These are phyloP conservation scores for Emmelina monodactyla DNA, from an alignment of 2,888 invertebrate genomes.

Conservation along the genomic window DNA sequence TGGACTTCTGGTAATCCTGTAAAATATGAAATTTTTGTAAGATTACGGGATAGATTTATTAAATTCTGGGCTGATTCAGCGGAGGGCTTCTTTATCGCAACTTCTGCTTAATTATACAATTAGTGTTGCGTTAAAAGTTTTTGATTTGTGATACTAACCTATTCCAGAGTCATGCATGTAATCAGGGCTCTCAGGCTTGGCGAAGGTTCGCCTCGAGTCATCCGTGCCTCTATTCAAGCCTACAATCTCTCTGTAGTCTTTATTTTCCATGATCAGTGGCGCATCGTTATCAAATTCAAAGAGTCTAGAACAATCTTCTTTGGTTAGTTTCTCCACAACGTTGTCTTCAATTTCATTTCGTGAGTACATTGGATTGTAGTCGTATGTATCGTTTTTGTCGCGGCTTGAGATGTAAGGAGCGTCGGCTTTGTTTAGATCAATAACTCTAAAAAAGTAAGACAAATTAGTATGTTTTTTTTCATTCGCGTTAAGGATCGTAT, in stretches of 20 bases:
- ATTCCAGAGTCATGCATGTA: constrained; percentile 65
- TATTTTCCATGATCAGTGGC: constrained; percentile 56
- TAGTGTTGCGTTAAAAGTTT: too few relatives aligned
- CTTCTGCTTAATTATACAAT: too few relatives aligned
- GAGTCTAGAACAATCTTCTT: constrained; percentile 55
- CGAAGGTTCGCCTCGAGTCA: constrained; percentile 57
- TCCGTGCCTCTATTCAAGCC: constrained; percentile 57
- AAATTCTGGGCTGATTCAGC: too few relatives aligned
- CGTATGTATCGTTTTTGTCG: constrained; percentile 43
- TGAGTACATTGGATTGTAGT: constrained; percentile 31
- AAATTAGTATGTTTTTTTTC: too few relatives aligned
- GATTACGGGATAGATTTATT: not conserved
- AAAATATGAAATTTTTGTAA: constrained; percentile 15
- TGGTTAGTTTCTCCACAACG: constrained; percentile 50
- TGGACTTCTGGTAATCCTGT: constrained; percentile 57
- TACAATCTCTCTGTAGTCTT: constrained; percentile 54
- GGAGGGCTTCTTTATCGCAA: too few relatives aligned
- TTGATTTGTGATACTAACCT: constrained; percentile 26
- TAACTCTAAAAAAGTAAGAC: constrained; percentile 48
- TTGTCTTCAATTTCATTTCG: constrained; percentile 40
- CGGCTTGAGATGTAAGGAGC: constrained; percentile 47
- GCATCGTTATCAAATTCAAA: constrained; percentile 69
- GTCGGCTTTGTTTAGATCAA: constrained; percentile 57
- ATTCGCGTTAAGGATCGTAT: too few relatives aligned
- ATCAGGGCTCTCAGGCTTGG: constrained; percentile 58